Percentiles rank a stretch among this genome's conserved stretches.
Evolutionary conservation across 2,113 vertebrate species (phyloP).

Genomic region (Corvus cornix): DNA sequence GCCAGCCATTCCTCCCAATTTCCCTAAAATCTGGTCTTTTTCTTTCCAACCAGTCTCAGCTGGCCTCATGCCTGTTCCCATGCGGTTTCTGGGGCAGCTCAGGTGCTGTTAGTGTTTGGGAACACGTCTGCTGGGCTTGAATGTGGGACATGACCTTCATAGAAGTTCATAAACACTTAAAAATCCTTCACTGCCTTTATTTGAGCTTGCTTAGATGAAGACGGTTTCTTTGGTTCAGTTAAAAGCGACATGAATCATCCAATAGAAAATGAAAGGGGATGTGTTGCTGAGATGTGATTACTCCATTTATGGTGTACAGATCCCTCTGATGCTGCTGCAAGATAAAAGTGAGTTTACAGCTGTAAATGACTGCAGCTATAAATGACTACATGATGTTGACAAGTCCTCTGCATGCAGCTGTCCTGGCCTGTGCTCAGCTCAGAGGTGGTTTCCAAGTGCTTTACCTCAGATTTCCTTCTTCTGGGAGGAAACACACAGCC

Average conservation of each 20-base stretch:
- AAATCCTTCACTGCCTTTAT: background rate
- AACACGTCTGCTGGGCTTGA: background rate
- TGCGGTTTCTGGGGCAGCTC: background rate
- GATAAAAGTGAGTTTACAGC: background rate
- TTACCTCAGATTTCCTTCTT: background rate
- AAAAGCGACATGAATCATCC: background rate
- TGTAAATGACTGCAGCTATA: background rate
- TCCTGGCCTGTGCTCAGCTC: background rate
- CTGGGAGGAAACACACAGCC: background rate
- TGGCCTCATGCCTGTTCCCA: background rate
- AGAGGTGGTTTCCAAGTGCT: background rate
- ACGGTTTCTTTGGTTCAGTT: background rate
- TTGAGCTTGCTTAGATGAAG: background rate
- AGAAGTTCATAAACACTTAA: background rate
- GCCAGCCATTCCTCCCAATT: background rate
- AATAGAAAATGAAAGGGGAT: background rate
- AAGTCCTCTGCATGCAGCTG: background rate
- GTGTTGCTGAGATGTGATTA: background rate
- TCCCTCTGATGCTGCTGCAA: fast-evolving
- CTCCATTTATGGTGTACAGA: background rate
- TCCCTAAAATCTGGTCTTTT: background rate
- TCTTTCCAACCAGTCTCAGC: background rate
- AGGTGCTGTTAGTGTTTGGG: background rate
- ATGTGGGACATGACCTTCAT: background rate
- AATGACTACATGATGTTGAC: background rate